Evolutionary conservation across 2,113 vertebrate genomes (phyloP), one percentile per base, ranked within the genome.

Genomic region (Odobenus rosmarus): DNA sequence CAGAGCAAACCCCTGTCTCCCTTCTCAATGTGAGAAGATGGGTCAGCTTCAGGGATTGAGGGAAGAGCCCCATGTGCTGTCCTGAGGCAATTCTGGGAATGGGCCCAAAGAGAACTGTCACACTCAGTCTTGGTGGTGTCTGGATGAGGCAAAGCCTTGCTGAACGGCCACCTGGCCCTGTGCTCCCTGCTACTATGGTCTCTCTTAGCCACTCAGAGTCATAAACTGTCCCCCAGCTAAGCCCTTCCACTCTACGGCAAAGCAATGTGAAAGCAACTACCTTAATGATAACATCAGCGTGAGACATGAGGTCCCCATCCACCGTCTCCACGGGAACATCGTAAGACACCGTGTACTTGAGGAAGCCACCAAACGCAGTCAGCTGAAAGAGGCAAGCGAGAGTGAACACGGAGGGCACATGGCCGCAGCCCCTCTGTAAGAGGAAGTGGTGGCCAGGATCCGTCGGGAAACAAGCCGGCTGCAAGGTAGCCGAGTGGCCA

Each of bases 281-380:
- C 99, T 99, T 99, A 88, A 99, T 98, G 77, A 99, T 98, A 80
- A 99, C 93, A 4, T 99, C 99, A 21, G 99, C 98, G 8, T 98
- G 96, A 62, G 98, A 98, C n/a, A 98, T 59, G 84, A 99, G 98
- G 57, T 98, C 98, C 55, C 98, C 96, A n/a, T 99, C 99, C 95
- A 97, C 76, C 0, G 97, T 98, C 51, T 99, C 99, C 98, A 98
- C 97, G 0, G 99, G 99, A 77, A 99, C 97, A 79, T 99, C 99
- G 0, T 99, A 99, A 26, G 99, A 99, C 15, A 99, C 98, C 0
- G 98, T 99, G 95, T 99, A 99, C 77, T 98, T 99, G 97, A 99
- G 97, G 83, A 98, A 86, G n/a, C 99, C 99, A 28, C 99, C 99
- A 94, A 99, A 99, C 1, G 99, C 98, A 7, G 98, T 99, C 90